These are phyloP conservation scores for Perccottus glenii DNA, from an alignment of 2,113 vertebrate genomes.

Conservation along the genomic window DNA sequence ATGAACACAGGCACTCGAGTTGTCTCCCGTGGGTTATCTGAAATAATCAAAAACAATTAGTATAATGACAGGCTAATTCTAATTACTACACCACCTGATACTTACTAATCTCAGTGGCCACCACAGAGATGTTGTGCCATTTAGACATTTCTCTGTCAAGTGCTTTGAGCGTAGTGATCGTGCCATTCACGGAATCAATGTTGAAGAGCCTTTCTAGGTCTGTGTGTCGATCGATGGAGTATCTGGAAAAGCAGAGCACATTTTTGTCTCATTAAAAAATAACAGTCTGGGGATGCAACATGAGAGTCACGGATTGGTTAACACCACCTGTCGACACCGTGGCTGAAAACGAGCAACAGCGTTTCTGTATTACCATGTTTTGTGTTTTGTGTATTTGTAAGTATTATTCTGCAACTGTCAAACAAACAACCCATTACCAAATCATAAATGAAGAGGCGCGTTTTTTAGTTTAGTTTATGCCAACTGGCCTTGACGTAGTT, in stretches of 20 bases:
- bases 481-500: too few species aligned
- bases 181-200: slow-evolving; percentile 91
- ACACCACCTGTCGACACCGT: neutral
- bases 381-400: too few species aligned
- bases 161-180: slow-evolving; percentile 88
- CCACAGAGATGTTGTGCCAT: slow-evolving; percentile 95
- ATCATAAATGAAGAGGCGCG: too few species aligned
- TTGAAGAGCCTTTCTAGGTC: slow-evolving; percentile 93
- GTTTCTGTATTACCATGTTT: too few species aligned
- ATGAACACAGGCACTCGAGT: slow-evolving; percentile 92
- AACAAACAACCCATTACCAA: too few species aligned
- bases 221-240: slow-evolving; percentile 92
- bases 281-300: neutral
- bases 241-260: slow-evolving; percentile 72
- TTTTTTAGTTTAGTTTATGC: too few species aligned
- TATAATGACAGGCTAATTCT: neutral
- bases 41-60: neutral
- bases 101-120: slow-evolving; percentile 93
- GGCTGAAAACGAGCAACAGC: too few species aligned
- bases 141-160: slow-evolving; percentile 92
- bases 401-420: too few species aligned
- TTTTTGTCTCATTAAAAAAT: neutral
- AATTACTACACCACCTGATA: neutral
- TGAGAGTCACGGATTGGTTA: neutral
- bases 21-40: slow-evolving; percentile 90